Conservation (phyloP, 2,797 vertebrate species). For the Rhynchotus rufescens region DNA sequence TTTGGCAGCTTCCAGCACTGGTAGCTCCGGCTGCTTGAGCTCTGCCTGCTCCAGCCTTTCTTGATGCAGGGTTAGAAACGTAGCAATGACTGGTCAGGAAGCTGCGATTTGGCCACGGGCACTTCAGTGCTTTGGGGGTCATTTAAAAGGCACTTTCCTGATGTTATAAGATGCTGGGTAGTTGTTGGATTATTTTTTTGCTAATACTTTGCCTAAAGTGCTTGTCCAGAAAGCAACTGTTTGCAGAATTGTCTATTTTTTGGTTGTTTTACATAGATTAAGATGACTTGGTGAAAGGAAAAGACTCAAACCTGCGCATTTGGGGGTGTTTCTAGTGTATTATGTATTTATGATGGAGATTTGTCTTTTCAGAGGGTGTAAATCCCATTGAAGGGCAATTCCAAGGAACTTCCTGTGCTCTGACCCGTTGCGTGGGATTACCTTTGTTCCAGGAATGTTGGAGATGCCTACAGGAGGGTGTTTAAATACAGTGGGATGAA, state of each 20-base stretch:
- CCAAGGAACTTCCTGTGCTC: not conserved
- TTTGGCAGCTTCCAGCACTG: not conserved
- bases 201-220: accelerated
- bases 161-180: not conserved
- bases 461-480: not conserved
- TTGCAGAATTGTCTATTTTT: not conserved
- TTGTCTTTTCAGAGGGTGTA: not conserved
- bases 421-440: not conserved
- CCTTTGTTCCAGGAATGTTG: not conserved
- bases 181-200: not conserved
- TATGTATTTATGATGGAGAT: accelerated
- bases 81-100: not conserved
- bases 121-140: not conserved
- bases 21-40: not conserved
- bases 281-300: not conserved
- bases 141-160: not conserved
- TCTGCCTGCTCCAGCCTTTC: not conserved
- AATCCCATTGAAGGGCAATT: not conserved
- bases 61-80: not conserved
- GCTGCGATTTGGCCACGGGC: not conserved
- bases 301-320: not conserved
- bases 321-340: not conserved
- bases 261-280: not conserved
- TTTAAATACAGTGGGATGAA: not conserved
- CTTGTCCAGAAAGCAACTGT: not conserved